Percentiles rank a stretch among this genome's conserved stretches.
phyloP scores from a whole-genome alignment of 2,113 vertebrate species.

The Gambusia affinis region DNA sequence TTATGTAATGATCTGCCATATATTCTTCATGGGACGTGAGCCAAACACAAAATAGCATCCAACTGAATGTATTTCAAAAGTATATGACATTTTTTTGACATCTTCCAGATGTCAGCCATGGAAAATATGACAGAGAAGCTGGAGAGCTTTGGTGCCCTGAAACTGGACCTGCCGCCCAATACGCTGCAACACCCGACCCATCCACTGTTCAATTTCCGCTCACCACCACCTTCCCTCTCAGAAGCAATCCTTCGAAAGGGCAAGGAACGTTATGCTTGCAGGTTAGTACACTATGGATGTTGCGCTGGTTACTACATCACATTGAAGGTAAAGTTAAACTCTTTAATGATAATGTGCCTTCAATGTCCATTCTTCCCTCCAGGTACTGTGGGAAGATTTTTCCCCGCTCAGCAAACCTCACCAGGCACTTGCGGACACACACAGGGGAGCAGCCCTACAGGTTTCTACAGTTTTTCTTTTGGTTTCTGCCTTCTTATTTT shows the following conservation, averaged over 20 bases:
- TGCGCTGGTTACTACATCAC: neutral
- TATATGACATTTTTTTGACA: neutral
- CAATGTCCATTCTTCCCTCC: conserved; percentile 7
- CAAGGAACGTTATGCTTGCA: conserved; percentile 99
- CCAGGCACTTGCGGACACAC: conserved; percentile 97
- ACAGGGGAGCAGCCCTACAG: conserved; percentile 99
- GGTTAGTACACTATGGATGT: conserved; percentile 73
- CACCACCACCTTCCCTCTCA: conserved; percentile 92
- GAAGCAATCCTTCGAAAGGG: conserved; percentile 98
- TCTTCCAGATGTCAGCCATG: conserved; percentile 93
- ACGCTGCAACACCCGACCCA: conserved; percentile 93
- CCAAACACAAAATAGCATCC: neutral
- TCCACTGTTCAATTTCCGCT: conserved; percentile 95
- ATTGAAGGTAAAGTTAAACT: neutral
- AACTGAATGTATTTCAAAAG: neutral
- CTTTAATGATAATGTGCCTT: neutral
- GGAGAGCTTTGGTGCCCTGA: conserved; percentile 93
- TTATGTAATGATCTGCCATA: neutral
- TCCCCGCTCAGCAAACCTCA: conserved; percentile 97
- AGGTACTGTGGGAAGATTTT: conserved; percentile 99
- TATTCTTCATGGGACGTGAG: accelerated
- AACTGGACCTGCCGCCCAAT: conserved; percentile 85
- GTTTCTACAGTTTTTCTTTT: conserved; percentile 63
- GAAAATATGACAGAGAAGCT: conserved; percentile 99
- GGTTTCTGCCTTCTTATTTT: neutral